Conservation (phyloP, 2,888 invertebrate genomes). For the Apamea monoglypha region DNA sequence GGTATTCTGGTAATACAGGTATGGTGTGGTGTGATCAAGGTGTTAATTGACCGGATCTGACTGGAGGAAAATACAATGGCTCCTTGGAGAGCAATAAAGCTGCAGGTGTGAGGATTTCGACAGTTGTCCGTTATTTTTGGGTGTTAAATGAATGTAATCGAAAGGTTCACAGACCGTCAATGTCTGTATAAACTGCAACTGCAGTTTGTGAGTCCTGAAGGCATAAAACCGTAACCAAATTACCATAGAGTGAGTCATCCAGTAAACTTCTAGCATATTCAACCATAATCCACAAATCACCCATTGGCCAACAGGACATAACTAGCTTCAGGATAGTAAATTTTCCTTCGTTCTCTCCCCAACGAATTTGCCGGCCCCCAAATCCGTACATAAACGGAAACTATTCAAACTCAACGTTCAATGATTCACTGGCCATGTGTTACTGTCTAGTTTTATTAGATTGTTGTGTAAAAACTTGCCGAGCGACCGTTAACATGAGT, state of each 20-base stretch:
- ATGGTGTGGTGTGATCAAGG: constrained; percentile 16
- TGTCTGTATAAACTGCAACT: not conserved
- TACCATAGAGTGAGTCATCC: not conserved
- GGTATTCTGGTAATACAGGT: constrained; percentile 1
- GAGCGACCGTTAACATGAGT: constrained; percentile 73
- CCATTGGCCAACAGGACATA: not conserved
- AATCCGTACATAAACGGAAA: constrained; percentile 64
- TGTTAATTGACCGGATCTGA: constrained; percentile 43
- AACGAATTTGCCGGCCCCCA: constrained; percentile 18
- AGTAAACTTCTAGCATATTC: not conserved
- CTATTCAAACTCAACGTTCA: constrained; percentile 61
- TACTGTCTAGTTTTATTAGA: constrained; percentile 65
- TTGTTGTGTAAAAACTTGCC: constrained; percentile 67
- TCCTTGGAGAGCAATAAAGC: constrained; percentile 35
- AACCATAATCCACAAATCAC: not conserved
- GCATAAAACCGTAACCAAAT: no score
- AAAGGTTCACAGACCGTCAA: not conserved
- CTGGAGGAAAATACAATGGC: constrained; percentile 21
- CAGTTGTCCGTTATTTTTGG: constrained; percentile 13
- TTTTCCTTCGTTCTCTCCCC: constrained; percentile 15
- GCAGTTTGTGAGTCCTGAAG: not conserved
- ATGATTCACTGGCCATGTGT: constrained; percentile 67
- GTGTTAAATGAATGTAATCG: constrained; percentile 2
- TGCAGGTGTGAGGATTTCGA: constrained; percentile 12
- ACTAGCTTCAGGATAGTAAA: not conserved